A percentile compares a stretch with the other conserved stretches of the same genome.
phyloP scores from a whole-genome alignment of 2,113 vertebrate species.

The Circaetus gallicus region DNA sequence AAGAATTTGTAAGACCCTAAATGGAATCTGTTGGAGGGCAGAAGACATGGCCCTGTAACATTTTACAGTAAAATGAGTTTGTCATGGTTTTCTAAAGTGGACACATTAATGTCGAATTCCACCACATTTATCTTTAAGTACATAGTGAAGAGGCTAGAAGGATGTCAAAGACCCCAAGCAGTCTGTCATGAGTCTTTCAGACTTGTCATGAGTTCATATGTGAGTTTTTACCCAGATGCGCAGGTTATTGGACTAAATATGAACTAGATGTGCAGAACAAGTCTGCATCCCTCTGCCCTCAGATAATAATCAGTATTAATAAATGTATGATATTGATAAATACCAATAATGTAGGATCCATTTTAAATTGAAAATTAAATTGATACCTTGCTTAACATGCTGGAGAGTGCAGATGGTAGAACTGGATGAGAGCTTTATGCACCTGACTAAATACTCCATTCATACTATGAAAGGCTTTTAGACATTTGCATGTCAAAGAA shows the following conservation, averaged over 20 bases:
- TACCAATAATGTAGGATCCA: not conserved
- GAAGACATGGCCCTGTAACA: not conserved
- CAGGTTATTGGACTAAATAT: not conserved
- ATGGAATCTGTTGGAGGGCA: not conserved
- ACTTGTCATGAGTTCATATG: not conserved
- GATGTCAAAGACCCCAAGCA: not conserved
- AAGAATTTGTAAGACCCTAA: not conserved
- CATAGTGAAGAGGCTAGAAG: not conserved
- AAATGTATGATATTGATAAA: no score
- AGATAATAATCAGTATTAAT: no score
- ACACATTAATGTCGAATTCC: not conserved
- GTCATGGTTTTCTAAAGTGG: not conserved
- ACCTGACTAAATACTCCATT: conserved; percentile 40
- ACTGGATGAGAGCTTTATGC: not conserved
- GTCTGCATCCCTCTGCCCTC: not conserved
- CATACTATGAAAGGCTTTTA: not conserved
- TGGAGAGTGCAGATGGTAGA: not conserved
- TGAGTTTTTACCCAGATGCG: not conserved
- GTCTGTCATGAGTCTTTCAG: not conserved
- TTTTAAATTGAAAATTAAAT: not conserved
- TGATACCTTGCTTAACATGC: not conserved
- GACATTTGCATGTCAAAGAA: not conserved
- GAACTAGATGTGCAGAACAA: not conserved
- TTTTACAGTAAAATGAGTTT: not conserved
- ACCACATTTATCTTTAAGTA: not conserved